Conservation (phyloP, 2,113 vertebrate species). For the Triplophysa siluroides region DNA sequence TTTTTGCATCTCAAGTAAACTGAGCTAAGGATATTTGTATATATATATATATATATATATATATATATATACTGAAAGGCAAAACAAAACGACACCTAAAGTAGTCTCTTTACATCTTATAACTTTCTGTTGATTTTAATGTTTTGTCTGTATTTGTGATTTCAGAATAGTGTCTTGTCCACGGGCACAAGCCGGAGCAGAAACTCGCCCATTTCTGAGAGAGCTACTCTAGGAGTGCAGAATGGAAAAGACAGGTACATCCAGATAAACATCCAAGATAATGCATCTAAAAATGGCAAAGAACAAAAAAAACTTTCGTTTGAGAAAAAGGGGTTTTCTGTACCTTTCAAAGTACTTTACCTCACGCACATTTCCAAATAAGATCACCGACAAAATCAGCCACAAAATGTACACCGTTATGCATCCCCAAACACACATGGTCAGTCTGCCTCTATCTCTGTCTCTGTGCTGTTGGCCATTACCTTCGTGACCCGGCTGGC, state of each 20-base stretch:
- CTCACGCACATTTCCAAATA: conserved; percentile 4
- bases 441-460: neutral
- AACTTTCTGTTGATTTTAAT: neutral
- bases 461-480: conserved; percentile 41
- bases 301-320: neutral
- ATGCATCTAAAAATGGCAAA: neutral
- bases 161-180: conserved; percentile 89
- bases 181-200: conserved; percentile 87
- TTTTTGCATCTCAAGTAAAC: too few relatives aligned
- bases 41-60: too few relatives aligned
- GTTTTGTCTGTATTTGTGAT: conserved; percentile 55
- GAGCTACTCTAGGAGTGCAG: conserved; percentile 74
- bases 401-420: neutral
- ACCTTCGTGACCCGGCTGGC: conserved; percentile 22
- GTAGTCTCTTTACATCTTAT: too few relatives aligned
- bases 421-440: neutral
- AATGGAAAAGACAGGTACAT: conserved; percentile 43
- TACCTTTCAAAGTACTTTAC: neutral
- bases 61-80: too few relatives aligned
- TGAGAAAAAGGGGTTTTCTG: neutral
- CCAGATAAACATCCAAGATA: neutral
- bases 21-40: too few relatives aligned
- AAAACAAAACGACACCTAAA: too few relatives aligned
- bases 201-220: conserved; percentile 85
- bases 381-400: conserved; percentile 10